Evolutionary conservation across 2,888 invertebrate genomes (phyloP), one percentile per base, ranked within the genome.

Genomic region (Cataglyphis cursor): DNA sequence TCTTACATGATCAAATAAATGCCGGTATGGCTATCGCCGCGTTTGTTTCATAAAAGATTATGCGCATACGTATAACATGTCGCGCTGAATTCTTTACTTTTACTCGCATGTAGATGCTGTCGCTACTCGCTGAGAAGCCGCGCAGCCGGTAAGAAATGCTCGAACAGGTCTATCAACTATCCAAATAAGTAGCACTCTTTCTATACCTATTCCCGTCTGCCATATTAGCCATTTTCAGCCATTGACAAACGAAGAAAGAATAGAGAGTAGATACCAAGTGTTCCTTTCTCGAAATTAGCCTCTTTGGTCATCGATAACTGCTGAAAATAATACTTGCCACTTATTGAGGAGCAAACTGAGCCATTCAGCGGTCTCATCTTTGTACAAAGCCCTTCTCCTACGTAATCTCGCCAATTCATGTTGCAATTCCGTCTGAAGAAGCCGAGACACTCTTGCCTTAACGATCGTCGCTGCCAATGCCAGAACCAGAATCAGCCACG

Each of bases 311-410:
- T 24, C 61, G 62, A 62, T 75, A 59, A 54, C 9, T 28, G 61
- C 3, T 68, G 54, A n/a, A 38, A 61, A 74, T 10, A 38, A 28
- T 72, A 81, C 70, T 95, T 95, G 96, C 96, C 96, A 96, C 92
- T 95, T 92, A 91, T 96, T 96, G 83, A 96, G 90, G 41, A 96
- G 91, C 81, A 96, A 94, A 90, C 95, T 96, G 62, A 96, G 92
- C 96, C 96, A 96, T 88, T 96, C 96, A 38, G 95, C 95, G 0
- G 96, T 95, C 90, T 96, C 96, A 87, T 95, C 95, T 84, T 95
- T 95, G 83, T 95, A 93, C 35, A 96, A 92, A 1, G 95, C 96
- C 38, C 95, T 92, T 84, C 95, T 94, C 57, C 96, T 93, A 81
- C 95, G 95, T 48, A 96, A 91, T 66, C 95, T 92, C 0, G 94